These are phyloP conservation scores for Perodicticus potto DNA, from an alignment of 2,797 vertebrate species.

Conservation along the genomic window DNA sequence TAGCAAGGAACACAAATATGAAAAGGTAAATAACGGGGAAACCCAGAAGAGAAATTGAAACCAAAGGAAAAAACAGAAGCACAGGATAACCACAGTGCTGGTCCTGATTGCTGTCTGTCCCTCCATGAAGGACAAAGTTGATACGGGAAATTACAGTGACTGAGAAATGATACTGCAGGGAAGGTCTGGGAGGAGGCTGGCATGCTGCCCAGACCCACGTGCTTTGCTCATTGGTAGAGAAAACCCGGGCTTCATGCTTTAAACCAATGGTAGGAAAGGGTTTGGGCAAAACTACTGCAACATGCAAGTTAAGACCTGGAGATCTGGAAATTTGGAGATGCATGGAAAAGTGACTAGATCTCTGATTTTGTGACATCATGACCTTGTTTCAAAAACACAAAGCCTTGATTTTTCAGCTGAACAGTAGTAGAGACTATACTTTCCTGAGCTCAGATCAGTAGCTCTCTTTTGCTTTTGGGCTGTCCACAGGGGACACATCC, in stretches of 20 bases:
- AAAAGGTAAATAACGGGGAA: not conserved
- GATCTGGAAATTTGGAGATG: not conserved
- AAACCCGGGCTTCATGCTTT: not conserved
- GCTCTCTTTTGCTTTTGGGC: not conserved
- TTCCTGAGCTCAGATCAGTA: not conserved
- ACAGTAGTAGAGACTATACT: not conserved
- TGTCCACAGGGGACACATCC: not conserved
- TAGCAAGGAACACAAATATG: not conserved
- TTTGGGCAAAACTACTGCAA: not conserved
- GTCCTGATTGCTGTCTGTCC: rapidly evolving
- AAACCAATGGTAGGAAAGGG: not conserved
- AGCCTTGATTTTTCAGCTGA: not conserved
- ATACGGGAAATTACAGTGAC: rapidly evolving
- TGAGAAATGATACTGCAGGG: not conserved
- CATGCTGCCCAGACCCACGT: not conserved
- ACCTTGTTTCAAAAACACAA: not conserved
- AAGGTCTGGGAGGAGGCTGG: not conserved
- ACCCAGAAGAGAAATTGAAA: not conserved
- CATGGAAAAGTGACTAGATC: not conserved
- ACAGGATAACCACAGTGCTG: not conserved
- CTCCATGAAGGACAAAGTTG: not conserved
- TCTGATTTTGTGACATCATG: not conserved
- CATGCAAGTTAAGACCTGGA: not conserved
- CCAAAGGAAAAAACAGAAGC: not conserved
- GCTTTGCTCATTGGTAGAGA: not conserved